phyloP scores from a whole-genome alignment of 2,113 vertebrate genomes.

The Eulacestoma nigropectus region DNA sequence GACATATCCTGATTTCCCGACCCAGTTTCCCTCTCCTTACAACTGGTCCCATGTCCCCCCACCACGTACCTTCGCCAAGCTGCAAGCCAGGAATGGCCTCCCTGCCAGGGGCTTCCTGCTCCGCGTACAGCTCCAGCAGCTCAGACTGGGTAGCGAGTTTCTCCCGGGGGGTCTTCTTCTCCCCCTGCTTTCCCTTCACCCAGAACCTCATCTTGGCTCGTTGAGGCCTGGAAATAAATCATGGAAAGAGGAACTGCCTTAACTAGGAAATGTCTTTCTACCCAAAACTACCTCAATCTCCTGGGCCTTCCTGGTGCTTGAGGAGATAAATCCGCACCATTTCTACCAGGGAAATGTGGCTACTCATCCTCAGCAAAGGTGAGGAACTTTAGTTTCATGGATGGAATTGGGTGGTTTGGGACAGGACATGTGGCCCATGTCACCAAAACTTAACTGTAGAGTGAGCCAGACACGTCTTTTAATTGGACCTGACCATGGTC shows the following conservation, averaged over 20 bases:
- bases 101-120: constrained; percentile 62
- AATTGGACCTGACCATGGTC: neutral
- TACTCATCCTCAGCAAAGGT: rapidly evolving
- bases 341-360: neutral
- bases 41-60: rapidly evolving
- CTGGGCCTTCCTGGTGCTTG: neutral
- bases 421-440: rapidly evolving
- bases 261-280: neutral
- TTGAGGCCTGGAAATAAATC: constrained; percentile 74
- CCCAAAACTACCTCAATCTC: neutral
- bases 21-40: neutral
- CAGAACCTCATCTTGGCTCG: constrained; percentile 93
- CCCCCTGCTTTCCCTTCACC: constrained; percentile 86
- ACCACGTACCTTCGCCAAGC: constrained; percentile 77
- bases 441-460: neutral
- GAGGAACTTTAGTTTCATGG: neutral
- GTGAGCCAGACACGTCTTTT: neutral
- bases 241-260: neutral
- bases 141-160: constrained; percentile 82
- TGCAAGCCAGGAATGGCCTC: constrained; percentile 69
- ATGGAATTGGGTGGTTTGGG: neutral
- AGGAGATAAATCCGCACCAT: neutral
- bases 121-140: constrained; percentile 57
- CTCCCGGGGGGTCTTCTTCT: constrained; percentile 83
- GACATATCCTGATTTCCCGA: neutral